A percentile compares a stretch with the other conserved stretches of the same genome.
Conservation (phyloP, 2,888 invertebrate genomes). For the Drosophila recens region DNA sequence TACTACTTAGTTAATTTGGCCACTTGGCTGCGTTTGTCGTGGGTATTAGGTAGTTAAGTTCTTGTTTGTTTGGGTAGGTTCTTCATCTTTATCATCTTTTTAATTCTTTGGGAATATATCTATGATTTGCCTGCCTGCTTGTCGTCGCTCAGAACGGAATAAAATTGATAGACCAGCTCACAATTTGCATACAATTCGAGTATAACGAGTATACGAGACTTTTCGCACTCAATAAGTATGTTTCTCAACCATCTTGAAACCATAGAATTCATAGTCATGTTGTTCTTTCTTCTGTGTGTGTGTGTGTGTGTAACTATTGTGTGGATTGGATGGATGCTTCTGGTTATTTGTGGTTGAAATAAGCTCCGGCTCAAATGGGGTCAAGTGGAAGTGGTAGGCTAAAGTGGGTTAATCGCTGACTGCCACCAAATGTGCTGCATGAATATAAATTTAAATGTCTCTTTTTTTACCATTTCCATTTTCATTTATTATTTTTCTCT, state of each 20-base stretch:
- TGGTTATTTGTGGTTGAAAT: slow-evolving; percentile 48
- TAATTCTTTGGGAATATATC: slow-evolving; percentile 61
- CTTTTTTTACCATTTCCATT: slow-evolving; percentile 3
- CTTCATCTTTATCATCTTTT: slow-evolving; percentile 11
- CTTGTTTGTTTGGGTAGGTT: slow-evolving; percentile 67
- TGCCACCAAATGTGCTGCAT: slow-evolving; percentile 45
- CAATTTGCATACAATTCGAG: slow-evolving; percentile 25
- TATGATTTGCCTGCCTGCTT: slow-evolving; percentile 63
- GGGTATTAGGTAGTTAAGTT: slow-evolving; percentile 61
- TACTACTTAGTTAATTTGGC: slow-evolving; percentile 77
- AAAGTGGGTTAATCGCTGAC: slow-evolving; percentile 41
- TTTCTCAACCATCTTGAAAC: slow-evolving; percentile 75
- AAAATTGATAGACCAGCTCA: slow-evolving; percentile 55
- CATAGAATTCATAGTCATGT: slow-evolving; percentile 70
- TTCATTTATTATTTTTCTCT: slow-evolving; percentile 9
- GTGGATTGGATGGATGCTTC: slow-evolving; percentile 46
- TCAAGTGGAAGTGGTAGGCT: slow-evolving; percentile 20
- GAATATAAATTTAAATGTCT: slow-evolving; percentile 46
- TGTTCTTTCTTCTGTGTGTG: slow-evolving; percentile 32
- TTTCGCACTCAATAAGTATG: slow-evolving; percentile 31
- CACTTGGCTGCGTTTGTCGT: slow-evolving; percentile 75
- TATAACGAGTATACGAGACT: too few species aligned
- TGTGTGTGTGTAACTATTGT: slow-evolving; percentile 38
- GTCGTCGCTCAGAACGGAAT: slow-evolving; percentile 57
- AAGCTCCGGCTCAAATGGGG: slow-evolving; percentile 64